phyloP scores from a whole-genome alignment of 2,888 invertebrate genomes.

The Drosophila melanosoma region DNA sequence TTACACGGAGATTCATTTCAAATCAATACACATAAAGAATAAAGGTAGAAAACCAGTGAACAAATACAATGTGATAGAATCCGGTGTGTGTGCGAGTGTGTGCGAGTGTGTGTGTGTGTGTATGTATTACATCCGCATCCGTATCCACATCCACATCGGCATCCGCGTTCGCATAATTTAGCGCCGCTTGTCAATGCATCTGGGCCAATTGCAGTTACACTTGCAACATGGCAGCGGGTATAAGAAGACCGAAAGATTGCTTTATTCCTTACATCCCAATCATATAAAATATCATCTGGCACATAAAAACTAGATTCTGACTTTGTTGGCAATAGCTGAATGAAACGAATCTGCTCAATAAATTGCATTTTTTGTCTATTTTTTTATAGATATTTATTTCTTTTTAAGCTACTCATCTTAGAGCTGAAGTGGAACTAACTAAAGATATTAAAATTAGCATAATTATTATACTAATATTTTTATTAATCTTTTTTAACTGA shows the following conservation, averaged over 20 bases:
- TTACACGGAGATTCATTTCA: conserved; percentile 76
- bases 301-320: conserved; percentile 12
- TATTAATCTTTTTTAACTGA: too few relatives aligned
- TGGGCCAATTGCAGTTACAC: conserved; percentile 53
- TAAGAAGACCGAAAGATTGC: conserved; percentile 39
- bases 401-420: not conserved
- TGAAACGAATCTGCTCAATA: not conserved
- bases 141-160: conserved; percentile 1
- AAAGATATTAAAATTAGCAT: not conserved
- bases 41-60: conserved; percentile 55
- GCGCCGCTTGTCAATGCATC: conserved; percentile 53
- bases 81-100: not conserved
- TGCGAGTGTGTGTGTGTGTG: conserved; percentile 8
- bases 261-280: conserved; percentile 48
- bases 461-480: not conserved
- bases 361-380: not conserved
- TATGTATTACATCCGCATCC: conserved; percentile 3
- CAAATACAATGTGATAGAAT: conserved; percentile 42
- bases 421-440: too few relatives aligned
- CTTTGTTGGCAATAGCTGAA: not conserved
- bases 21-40: conserved; percentile 79
- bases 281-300: conserved; percentile 49
- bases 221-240: not conserved
- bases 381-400: conserved; percentile 26
- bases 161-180: conserved; percentile 42